These are phyloP conservation scores for Trichopria drosophilae DNA, from an alignment of 2,888 invertebrate genomes.

Conservation along the genomic window DNA sequence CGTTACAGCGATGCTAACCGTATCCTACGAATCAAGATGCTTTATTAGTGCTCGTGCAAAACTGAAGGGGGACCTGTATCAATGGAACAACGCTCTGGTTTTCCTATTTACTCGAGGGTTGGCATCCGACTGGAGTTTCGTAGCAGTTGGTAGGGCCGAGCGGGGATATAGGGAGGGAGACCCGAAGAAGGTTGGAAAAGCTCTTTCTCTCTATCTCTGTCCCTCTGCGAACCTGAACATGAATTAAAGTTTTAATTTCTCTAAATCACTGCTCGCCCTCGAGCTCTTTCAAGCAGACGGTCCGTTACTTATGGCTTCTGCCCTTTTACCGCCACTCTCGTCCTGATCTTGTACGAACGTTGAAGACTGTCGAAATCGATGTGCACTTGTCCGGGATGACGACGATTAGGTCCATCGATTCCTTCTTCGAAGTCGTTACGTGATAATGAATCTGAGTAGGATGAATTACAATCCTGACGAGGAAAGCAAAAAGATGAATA, in stretches of 20 bases:
- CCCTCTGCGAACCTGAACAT: constrained; percentile 51
- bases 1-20: too few relatives aligned
- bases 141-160: constrained; percentile 29
- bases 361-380: constrained; percentile 47
- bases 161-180: constrained; percentile 33
- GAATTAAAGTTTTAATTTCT: constrained; percentile 60
- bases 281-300: constrained; percentile 55
- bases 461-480: too few relatives aligned
- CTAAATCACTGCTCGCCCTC: constrained; percentile 56
- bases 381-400: constrained; percentile 49
- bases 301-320: constrained; percentile 57
- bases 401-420: too few relatives aligned
- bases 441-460: too few relatives aligned
- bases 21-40: too few relatives aligned
- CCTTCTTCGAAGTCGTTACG: too few relatives aligned
- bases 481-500: too few relatives aligned
- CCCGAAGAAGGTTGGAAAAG: constrained; percentile 33
- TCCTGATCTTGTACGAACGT: constrained; percentile 44
- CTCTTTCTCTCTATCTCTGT: constrained; percentile 31
- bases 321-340: constrained; percentile 50
- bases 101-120: constrained; percentile 48
- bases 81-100: constrained; percentile 44
- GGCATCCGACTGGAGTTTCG: constrained; percentile 41
- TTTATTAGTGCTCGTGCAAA: constrained; percentile 46
- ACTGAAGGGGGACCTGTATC: constrained; percentile 41